Conservation (phyloP, 2,113 vertebrate genomes). For the Typhlomys cinereus region DNA sequence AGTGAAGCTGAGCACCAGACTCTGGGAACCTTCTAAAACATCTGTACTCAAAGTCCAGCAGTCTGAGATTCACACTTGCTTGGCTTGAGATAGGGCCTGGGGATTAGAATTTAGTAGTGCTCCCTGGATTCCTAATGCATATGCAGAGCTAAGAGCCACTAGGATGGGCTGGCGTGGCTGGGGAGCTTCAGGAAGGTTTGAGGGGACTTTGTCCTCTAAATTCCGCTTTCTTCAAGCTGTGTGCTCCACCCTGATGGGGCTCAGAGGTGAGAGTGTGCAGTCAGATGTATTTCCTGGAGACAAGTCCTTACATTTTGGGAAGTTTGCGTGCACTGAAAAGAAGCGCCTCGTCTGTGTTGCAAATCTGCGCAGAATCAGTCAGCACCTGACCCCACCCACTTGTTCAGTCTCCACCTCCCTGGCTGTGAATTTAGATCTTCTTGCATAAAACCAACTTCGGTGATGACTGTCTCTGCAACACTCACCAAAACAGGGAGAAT, state of each 20-base stretch:
- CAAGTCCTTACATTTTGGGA: background rate
- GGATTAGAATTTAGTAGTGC: background rate
- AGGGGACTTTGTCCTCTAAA: too few species aligned
- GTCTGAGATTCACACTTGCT: background rate
- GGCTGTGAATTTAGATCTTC: slow-evolving; percentile 4
- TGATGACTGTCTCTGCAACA: background rate
- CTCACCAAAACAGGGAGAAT: background rate
- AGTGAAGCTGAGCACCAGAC: background rate
- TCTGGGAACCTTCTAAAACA: background rate
- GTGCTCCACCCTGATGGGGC: background rate
- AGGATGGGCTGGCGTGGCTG: background rate
- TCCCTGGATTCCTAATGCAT: background rate
- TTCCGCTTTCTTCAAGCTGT: background rate
- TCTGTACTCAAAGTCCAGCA: background rate
- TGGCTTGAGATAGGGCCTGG: background rate
- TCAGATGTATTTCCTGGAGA: too few species aligned
- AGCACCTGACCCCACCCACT: background rate
- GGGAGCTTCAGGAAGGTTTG: background rate
- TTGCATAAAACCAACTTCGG: background rate
- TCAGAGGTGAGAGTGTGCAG: background rate
- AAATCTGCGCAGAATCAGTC: background rate
- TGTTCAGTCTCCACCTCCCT: background rate
- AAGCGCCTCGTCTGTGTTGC: background rate
- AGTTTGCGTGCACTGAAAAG: background rate
- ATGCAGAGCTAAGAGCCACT: background rate